phyloP scores from a whole-genome alignment of 2,113 vertebrate genomes.

The Mobula birostris region DNA sequence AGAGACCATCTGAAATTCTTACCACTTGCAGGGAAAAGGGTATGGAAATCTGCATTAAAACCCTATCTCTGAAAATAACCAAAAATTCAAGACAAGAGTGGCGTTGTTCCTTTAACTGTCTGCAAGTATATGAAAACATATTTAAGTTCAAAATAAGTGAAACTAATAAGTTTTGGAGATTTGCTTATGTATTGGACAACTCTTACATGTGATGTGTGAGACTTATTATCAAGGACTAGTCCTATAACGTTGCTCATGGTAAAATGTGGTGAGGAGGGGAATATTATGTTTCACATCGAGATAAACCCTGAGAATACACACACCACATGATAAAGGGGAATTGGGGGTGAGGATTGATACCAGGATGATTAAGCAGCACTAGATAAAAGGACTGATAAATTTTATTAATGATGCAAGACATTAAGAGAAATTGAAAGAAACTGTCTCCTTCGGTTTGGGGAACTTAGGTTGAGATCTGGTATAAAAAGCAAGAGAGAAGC shows the following conservation, averaged over 20 bases:
- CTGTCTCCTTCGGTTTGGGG: too few species aligned
- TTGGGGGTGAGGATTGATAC: background rate
- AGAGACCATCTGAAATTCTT: background rate
- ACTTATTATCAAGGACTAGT: background rate
- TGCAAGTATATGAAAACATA: background rate
- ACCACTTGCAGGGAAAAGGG: too few species aligned
- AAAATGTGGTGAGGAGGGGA: background rate
- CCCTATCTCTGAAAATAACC: background rate
- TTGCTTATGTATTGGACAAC: background rate
- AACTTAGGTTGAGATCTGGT: too few species aligned
- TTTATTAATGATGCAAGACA: too few species aligned
- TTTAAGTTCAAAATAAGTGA: background rate
- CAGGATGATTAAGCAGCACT: background rate
- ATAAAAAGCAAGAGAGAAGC: too few species aligned
- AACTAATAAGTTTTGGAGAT: background rate
- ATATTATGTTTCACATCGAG: background rate
- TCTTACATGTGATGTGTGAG: background rate
- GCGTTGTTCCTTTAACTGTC: background rate
- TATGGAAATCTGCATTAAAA: background rate
- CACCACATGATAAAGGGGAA: background rate
- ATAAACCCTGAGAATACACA: background rate
- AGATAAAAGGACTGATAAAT: background rate
- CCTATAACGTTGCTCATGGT: background rate
- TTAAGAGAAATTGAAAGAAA: too few species aligned
- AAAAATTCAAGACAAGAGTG: background rate